These are phyloP conservation scores for Odontocolon sp. DNA, from an alignment of 2,888 invertebrate species.

Conservation along the genomic window DNA sequence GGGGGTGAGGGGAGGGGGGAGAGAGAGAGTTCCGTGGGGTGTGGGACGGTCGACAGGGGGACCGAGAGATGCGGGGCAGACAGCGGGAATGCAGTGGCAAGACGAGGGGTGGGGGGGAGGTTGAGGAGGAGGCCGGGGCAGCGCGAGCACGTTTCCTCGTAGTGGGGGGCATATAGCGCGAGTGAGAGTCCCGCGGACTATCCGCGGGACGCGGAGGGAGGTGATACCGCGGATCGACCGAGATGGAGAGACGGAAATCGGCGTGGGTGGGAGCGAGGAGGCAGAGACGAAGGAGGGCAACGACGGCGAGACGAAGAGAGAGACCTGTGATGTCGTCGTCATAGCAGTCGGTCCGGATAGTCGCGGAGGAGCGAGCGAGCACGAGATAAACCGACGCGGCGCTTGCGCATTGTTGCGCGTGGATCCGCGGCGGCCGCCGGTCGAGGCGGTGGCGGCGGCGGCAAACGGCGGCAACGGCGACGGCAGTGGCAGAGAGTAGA, in stretches of 20 bases:
- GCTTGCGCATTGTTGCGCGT: conserved; percentile 69
- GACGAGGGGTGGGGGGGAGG: conserved; percentile 7
- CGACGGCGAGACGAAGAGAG: too few species aligned
- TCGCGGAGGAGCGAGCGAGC: conserved; percentile 32
- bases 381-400: conserved; percentile 48
- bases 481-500: too few species aligned
- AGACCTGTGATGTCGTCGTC: too few species aligned
- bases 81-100: conserved; percentile 79
- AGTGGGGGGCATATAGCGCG: conserved; percentile 4
- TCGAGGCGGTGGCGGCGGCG: conserved; percentile 72
- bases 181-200: background rate
- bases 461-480: too few species aligned
- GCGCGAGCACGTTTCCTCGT: conserved; percentile 13
- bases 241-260: background rate
- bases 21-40: background rate
- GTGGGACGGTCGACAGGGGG: conserved; percentile 70
- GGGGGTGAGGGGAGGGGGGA: conserved; percentile 64
- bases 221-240: background rate
- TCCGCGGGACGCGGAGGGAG: background rate
- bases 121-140: conserved; percentile 29
- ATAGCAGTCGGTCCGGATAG: too few species aligned
- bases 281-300: too few species aligned
- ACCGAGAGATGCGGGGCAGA: conserved; percentile 71
- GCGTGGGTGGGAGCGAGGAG: too few species aligned
- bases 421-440: conserved; percentile 64